Conservation (phyloP, 2,888 invertebrate species). For the Rotaria magnacalcarata region DNA sequence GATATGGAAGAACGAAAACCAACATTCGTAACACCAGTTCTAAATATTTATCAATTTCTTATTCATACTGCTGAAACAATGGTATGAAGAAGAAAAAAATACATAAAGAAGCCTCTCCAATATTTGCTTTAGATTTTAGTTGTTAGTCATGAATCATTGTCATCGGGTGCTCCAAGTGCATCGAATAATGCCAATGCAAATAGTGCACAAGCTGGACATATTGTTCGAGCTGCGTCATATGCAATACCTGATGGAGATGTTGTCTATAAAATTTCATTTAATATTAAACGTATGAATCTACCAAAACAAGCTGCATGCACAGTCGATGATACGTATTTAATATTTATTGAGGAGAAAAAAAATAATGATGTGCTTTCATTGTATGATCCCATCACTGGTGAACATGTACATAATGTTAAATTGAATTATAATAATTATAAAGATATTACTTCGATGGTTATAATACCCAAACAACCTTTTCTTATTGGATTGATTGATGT, state of each 20-base stretch:
- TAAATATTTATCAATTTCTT: neutral
- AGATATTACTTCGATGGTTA: slow-evolving; percentile 54
- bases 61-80: slow-evolving; percentile 15
- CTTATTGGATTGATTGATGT: slow-evolving; percentile 81
- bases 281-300: slow-evolving; percentile 66
- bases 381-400: slow-evolving; percentile 76
- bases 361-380: slow-evolving; percentile 76
- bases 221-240: slow-evolving; percentile 47
- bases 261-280: slow-evolving; percentile 76
- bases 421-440: slow-evolving; percentile 56
- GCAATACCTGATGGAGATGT: slow-evolving; percentile 68
- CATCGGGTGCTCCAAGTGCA: neutral
- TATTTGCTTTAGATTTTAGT: neutral
- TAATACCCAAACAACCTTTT: slow-evolving; percentile 61
- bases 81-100: neutral
- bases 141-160: neutral
- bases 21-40: slow-evolving; percentile 20
- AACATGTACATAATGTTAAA: slow-evolving; percentile 58
- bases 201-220: neutral
- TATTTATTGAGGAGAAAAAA: slow-evolving; percentile 77
- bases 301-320: slow-evolving; percentile 76
- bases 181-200: neutral
- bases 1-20: slow-evolving; percentile 52
- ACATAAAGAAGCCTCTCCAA: too few species aligned
- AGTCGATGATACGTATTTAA: slow-evolving; percentile 73